These are phyloP conservation scores for Eucera pruinosa DNA, from an alignment of 2,888 invertebrate genomes.

Conservation along the genomic window DNA sequence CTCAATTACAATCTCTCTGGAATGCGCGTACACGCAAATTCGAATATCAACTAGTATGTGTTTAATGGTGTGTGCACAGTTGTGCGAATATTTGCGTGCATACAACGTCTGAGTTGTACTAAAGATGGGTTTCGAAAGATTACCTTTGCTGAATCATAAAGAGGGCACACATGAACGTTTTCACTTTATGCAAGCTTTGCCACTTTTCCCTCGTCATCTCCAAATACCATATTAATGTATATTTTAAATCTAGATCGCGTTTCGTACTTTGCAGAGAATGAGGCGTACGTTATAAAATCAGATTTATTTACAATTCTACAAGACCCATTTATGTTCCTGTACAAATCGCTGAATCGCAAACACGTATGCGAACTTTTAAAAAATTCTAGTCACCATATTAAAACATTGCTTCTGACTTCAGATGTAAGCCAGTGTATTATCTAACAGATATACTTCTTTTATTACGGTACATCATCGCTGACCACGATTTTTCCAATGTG, in stretches of 20 bases:
- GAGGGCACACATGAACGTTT: neutral
- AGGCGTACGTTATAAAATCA: conserved; percentile 80
- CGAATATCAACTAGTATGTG: conserved; percentile 4
- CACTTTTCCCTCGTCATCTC: conserved; percentile 10
- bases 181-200: conserved; percentile 2
- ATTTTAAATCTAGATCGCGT: conserved; percentile 44
- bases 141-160: conserved; percentile 4
- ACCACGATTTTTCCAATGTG: conserved; percentile 29
- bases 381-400: conserved; percentile 76
- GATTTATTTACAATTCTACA: conserved; percentile 84
- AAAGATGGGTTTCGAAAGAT: conserved; percentile 11
- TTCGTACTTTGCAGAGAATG: conserved; percentile 43
- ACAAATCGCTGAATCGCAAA: conserved; percentile 76
- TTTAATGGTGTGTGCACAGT: conserved; percentile 9
- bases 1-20: conserved; percentile 16
- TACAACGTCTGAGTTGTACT: conserved; percentile 16
- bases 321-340: conserved; percentile 76
- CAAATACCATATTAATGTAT: conserved; percentile 4
- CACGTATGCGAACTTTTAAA: conserved; percentile 70
- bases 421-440: conserved; percentile 52
- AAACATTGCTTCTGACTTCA: conserved; percentile 74
- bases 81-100: conserved; percentile 22
- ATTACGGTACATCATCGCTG: conserved; percentile 40
- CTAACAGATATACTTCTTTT: conserved; percentile 32
- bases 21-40: conserved; percentile 8